Evolutionary conservation across 2,797 vertebrate species (phyloP).

Genomic region (Bradypodion ventrale): DNA sequence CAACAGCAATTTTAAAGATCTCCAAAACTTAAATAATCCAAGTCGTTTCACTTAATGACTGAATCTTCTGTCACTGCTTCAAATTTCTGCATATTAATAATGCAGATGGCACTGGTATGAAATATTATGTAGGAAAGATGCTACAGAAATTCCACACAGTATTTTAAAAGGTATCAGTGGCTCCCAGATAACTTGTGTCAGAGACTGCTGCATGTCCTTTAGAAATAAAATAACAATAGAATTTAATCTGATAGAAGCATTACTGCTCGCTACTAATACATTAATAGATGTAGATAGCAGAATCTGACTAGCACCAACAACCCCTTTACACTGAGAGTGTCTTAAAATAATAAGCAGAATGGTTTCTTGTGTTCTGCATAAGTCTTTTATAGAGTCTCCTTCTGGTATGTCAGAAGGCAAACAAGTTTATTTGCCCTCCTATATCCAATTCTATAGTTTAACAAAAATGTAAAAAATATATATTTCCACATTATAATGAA

Average conservation of each 20-base stretch:
- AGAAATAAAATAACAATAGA: conserved; percentile 3
- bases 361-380: conserved; percentile 11
- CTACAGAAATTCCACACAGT: neutral
- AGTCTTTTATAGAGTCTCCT: neutral
- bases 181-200: conserved; percentile 21
- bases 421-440: conserved; percentile 8
- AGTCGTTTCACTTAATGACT: neutral
- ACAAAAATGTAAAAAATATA: conserved; percentile 27
- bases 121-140: neutral
- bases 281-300: conserved; percentile 16
- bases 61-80: neutral
- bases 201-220: neutral
- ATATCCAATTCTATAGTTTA: conserved; percentile 17
- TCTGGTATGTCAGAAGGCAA: conserved; percentile 9
- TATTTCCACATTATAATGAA: conserved; percentile 25
- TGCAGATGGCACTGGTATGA: conserved; percentile 1
- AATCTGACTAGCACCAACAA: conserved; percentile 21
- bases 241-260: conserved; percentile 9
- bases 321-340: neutral
- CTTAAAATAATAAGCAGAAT: neutral
- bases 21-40: conserved; percentile 17
- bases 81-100: neutral
- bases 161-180: conserved; percentile 17
- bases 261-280: conserved; percentile 8
- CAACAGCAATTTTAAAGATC: neutral